Evolutionary conservation across 2,888 invertebrate species (phyloP), one percentile per base, ranked within the genome.

Genomic region (Prosopocoilus inquinatus): DNA sequence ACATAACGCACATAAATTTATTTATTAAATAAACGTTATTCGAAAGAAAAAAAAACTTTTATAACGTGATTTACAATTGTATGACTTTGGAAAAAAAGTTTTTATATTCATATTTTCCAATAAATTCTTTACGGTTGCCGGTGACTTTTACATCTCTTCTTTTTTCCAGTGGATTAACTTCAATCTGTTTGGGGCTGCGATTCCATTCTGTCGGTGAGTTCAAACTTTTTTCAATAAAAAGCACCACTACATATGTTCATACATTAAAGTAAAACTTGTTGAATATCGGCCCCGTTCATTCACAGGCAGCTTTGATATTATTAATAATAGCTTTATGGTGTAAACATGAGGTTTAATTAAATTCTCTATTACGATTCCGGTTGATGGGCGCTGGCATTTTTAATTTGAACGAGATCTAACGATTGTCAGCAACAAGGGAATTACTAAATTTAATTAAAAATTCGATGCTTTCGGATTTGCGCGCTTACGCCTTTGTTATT

Each of bases 71-170:
- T 28, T 28, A 28, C 20, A 28, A 28, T 5, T 28, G 20, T 28
- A 84, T 83, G 20, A 83, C 81, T 16, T 88, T 73, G 0, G 85
- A 80, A 67, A 82, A 88, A 12, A 88, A 67, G 64, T 83, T 81
- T 28, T 28, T 28, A 28, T 28, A 28, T 28, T 28, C 20, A 28
- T 28, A 28, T 45, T 34, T 32, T 45, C 46, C 20, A 45, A 35
- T 46, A 47, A 48, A 53, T 41, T 35, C 35, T 15, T 28, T 41
- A 41, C 11, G 48, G 43, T 48, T 16, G 35, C 13, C 48, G 12
- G 16, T 34, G 35, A 47, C 36, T 33, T 55, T 50, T 53, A 53
- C 55, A 50, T 50, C 57, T 57, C 51, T 53, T 55, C 57, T 50
- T 49, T 55, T 60, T 60, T 58, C 60, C 58, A 39, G 50, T 58